Conservation (phyloP, 2,888 invertebrate genomes). For the Eulithis prunata region DNA sequence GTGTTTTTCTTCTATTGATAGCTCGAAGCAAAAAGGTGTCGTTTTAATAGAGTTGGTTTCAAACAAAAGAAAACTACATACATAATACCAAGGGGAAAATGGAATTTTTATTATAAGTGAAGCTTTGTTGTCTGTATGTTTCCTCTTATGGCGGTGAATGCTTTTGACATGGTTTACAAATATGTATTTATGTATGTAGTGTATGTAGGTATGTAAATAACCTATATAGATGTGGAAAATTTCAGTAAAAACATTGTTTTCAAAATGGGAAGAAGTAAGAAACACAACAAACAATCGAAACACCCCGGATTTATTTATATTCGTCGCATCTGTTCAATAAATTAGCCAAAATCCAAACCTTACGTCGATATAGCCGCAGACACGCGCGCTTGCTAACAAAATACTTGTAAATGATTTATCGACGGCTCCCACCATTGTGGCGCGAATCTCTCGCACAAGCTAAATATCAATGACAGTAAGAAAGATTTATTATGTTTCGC, state of each 20-base stretch:
- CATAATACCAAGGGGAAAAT: too few species aligned
- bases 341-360: conserved; percentile 30
- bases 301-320: conserved; percentile 19
- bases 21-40: too few species aligned
- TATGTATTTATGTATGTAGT: too few species aligned
- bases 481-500: conserved; percentile 78
- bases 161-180: too few species aligned
- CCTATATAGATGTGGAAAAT: conserved; percentile 42
- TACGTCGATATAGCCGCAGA: conserved; percentile 36
- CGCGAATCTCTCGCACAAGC: conserved; percentile 67
- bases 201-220: conserved; percentile 1
- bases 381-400: conserved; percentile 57
- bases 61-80: too few species aligned
- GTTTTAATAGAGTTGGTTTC: too few species aligned
- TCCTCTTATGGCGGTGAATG: too few species aligned
- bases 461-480: conserved; percentile 80
- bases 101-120: too few species aligned
- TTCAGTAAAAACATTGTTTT: background rate
- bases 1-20: too few species aligned
- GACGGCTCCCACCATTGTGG: conserved; percentile 56
- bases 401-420: conserved; percentile 75
- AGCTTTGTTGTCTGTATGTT: too few species aligned
- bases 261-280: background rate
- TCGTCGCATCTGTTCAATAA: conserved; percentile 31
- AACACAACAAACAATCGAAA: background rate